These are phyloP conservation scores for Brienomyrus brachyistius DNA, from an alignment of 2,113 vertebrate genomes.

Conservation along the genomic window DNA sequence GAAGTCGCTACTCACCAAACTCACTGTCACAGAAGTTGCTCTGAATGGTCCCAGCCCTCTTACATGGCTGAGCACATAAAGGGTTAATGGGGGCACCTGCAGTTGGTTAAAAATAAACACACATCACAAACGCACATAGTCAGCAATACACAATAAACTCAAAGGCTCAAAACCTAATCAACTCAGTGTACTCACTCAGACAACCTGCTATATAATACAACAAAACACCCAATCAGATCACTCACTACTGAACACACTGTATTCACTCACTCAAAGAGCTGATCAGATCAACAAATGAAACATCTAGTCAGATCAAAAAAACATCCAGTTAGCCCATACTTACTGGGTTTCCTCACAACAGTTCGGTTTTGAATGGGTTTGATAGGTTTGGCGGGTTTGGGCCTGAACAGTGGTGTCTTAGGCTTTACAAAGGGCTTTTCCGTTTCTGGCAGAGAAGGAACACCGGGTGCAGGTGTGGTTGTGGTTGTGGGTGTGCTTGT, in stretches of 20 bases:
- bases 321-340: neutral
- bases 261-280: neutral
- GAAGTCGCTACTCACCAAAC: slow-evolving; percentile 62
- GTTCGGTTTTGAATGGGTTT: neutral
- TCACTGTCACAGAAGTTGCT: slow-evolving; percentile 72
- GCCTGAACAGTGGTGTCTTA: neutral
- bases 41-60: slow-evolving; percentile 65
- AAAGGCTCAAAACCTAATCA: neutral
- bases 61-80: slow-evolving; percentile 61
- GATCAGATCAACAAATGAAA: neutral
- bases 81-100: slow-evolving; percentile 46
- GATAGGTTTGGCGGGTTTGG: slow-evolving; percentile 29
- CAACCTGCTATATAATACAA: neutral
- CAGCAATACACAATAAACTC: neutral
- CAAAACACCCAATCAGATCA: neutral
- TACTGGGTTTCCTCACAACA: neutral
- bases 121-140: neutral
- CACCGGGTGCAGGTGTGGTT: neutral
- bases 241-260: neutral
- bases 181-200: neutral
- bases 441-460: neutral
- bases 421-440: neutral
- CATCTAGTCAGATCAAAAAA: neutral
- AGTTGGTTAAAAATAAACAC: neutral
- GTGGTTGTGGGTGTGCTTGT: neutral